phyloP scores from a whole-genome alignment of 2,888 invertebrate species.

The Pinctada fucata region DNA sequence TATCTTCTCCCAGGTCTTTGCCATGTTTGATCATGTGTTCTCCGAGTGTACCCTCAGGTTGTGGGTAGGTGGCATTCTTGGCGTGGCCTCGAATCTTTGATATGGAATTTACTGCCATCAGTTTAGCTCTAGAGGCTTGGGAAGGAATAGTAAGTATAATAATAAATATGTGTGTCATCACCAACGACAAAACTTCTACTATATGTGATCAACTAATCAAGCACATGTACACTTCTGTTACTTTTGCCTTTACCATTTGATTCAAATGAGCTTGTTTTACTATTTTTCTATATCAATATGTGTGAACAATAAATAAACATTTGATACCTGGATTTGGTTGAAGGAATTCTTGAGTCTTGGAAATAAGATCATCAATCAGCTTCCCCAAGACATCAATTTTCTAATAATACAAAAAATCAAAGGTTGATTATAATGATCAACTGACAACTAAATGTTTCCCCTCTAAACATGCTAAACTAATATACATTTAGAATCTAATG shows the following conservation, averaged over 20 bases:
- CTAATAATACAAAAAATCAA: conserved; percentile 78
- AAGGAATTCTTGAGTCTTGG: conserved; percentile 98
- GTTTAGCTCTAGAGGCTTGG: conserved; percentile 80
- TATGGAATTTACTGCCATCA: conserved; percentile 81
- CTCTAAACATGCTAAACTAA: not conserved
- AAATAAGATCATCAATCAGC: conserved; percentile 95
- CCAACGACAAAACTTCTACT: not conserved
- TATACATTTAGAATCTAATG: too few species aligned
- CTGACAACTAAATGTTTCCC: not conserved
- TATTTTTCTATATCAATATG: too few species aligned
- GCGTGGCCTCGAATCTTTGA: conserved; percentile 98
- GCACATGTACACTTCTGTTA: too few species aligned
- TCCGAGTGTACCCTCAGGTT: conserved; percentile 97
- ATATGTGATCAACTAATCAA: too few species aligned
- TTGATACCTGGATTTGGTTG: conserved; percentile 94
- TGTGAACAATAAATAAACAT: not conserved
- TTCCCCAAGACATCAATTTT: conserved; percentile 99
- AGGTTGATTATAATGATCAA: not conserved
- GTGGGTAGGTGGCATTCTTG: conserved; percentile 97
- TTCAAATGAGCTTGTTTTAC: too few species aligned
- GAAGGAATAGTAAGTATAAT: conserved; percentile 16
- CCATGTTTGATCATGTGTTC: conserved; percentile 98
- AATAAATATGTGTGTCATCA: not conserved
- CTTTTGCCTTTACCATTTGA: too few species aligned
- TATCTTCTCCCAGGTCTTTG: conserved; percentile 95